phyloP scores from a whole-genome alignment of 2,888 invertebrate genomes.

The Lithophane semibrunnea region DNA sequence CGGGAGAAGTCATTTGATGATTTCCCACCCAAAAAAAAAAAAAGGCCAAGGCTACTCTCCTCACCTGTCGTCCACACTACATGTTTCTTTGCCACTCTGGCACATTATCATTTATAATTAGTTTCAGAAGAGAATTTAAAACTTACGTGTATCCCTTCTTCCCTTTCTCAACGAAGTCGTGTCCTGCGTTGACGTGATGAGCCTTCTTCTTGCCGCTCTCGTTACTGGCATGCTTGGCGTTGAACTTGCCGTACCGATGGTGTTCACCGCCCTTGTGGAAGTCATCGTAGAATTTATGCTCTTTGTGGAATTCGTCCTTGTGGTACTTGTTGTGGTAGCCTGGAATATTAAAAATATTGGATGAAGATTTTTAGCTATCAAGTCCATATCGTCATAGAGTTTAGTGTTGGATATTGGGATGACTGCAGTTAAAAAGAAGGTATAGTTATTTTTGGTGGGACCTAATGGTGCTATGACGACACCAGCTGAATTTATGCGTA shows the following conservation, averaged over 20 bases:
- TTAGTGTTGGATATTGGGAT: background rate
- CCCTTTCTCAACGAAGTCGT: conserved; percentile 91
- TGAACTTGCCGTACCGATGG: conserved; percentile 92
- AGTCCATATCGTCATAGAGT: background rate
- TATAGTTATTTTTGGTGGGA: background rate
- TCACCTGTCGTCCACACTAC: background rate
- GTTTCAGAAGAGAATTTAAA: background rate
- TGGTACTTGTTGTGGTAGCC: conserved; percentile 95
- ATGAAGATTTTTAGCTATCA: background rate
- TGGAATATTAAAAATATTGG: conserved; percentile 58
- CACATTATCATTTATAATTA: background rate
- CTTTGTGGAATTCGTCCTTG: conserved; percentile 94
- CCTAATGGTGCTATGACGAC: too few relatives aligned
- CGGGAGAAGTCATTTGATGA: too few relatives aligned
- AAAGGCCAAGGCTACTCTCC: too few relatives aligned
- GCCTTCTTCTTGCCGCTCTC: conserved; percentile 92
- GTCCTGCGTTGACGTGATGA: conserved; percentile 91
- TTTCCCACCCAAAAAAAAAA: too few relatives aligned
- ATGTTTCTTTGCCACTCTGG: background rate
- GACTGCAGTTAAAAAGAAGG: background rate
- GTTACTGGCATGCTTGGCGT: conserved; percentile 92
- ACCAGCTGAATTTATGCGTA: background rate
- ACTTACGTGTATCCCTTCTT: conserved; percentile 91
- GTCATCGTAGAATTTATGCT: conserved; percentile 95
- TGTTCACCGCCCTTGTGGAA: conserved; percentile 93